Conservation (phyloP, 2,888 invertebrate genomes). For the Mantis religiosa region DNA sequence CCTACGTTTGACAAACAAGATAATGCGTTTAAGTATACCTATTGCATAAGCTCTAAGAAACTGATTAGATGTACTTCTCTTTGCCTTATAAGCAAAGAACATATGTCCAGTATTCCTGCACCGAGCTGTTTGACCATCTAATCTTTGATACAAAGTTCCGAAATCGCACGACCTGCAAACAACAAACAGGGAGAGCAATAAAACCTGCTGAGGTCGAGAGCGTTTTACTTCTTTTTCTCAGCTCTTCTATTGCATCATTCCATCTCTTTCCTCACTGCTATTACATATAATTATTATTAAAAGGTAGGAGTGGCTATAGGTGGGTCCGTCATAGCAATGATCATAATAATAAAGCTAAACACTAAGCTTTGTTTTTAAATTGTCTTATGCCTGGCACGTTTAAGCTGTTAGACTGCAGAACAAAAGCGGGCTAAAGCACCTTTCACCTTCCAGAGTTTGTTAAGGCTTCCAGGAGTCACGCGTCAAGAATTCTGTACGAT, state of each 20-base stretch:
- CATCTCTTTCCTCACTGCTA: background rate
- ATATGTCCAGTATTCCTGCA: no score
- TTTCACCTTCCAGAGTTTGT: background rate
- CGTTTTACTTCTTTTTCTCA: background rate
- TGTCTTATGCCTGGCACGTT: slow-evolving; percentile 24
- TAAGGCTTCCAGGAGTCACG: no score
- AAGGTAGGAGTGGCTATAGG: slow-evolving; percentile 27
- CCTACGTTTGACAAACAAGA: no score
- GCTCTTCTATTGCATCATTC: background rate
- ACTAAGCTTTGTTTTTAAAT: slow-evolving; percentile 27
- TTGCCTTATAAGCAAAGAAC: no score
- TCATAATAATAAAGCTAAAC: slow-evolving; percentile 29
- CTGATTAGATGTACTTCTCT: no score
- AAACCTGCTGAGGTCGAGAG: background rate
- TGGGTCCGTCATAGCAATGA: slow-evolving; percentile 24
- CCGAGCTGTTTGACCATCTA: no score
- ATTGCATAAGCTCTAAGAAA: no score
- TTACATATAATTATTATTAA: slow-evolving; percentile 29
- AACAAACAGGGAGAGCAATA: background rate
- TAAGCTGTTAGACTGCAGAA: background rate
- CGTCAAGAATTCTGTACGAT: no score
- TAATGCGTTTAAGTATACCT: no score
- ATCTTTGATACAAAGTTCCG: background rate
- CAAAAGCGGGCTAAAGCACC: background rate
- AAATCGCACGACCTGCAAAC: background rate